Conservation (phyloP, 2,888 invertebrate genomes). For the Chydorus sphaericus region DNA sequence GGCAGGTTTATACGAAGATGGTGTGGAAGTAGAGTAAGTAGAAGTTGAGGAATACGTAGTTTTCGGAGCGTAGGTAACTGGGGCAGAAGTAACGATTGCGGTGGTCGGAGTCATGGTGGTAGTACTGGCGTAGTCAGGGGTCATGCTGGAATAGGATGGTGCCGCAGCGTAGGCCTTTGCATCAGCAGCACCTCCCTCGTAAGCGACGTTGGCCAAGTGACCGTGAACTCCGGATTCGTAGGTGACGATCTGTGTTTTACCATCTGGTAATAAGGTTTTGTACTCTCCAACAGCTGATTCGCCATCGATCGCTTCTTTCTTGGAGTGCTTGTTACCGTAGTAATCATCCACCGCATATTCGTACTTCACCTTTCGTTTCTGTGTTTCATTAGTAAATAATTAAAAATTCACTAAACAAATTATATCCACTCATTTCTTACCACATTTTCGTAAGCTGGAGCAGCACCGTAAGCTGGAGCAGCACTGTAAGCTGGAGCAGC, state of each 20-base stretch:
- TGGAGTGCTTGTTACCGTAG: slow-evolving; percentile 11
- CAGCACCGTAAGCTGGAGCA: neutral
- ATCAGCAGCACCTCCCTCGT: too few relatives aligned
- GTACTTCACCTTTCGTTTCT: neutral
- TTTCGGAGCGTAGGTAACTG: too few relatives aligned
- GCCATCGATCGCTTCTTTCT: slow-evolving; percentile 8
- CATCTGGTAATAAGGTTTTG: slow-evolving; percentile 12
- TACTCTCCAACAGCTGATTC: slow-evolving; percentile 11
- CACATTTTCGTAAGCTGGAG: neutral
- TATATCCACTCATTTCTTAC: neutral
- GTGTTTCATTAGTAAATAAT: neutral
- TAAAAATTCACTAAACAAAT: neutral
- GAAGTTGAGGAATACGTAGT: too few relatives aligned
- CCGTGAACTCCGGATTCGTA: neutral
- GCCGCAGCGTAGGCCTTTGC: too few relatives aligned
- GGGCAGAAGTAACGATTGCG: neutral
- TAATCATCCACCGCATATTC: slow-evolving; percentile 11
- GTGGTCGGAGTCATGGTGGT: neutral
- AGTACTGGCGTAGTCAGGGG: too few relatives aligned
- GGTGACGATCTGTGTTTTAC: slow-evolving; percentile 9
- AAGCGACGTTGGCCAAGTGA: neutral
- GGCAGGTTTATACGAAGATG: too few relatives aligned
- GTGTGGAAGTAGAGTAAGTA: too few relatives aligned
- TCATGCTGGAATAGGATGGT: too few relatives aligned
- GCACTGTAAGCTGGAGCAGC: neutral